A percentile compares a stretch with the other conserved stretches of the same genome.
Conservation (phyloP, 2,888 invertebrate species). For the Mythimna pallens region DNA sequence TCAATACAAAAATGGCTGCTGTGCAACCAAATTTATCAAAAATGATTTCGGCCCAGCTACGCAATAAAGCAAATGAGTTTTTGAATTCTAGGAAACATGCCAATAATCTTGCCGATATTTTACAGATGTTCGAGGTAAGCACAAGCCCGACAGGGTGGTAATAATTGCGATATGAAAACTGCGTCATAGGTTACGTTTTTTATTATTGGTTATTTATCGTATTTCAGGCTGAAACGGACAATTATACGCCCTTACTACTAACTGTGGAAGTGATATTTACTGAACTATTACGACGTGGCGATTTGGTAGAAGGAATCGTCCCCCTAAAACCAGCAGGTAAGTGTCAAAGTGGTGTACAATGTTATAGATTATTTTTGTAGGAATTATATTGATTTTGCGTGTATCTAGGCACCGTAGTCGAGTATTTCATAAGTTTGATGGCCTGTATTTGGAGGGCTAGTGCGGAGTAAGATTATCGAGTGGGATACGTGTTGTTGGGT, state of each 20-base stretch:
- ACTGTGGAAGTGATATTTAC: constrained; percentile 94
- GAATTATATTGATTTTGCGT: constrained; percentile 77
- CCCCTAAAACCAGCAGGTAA: constrained; percentile 91
- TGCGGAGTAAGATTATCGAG: constrained; percentile 29
- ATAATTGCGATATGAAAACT: constrained; percentile 63
- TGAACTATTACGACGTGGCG: constrained; percentile 92
- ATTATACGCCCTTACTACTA: constrained; percentile 91
- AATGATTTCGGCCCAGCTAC: constrained; percentile 92
- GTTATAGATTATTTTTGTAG: constrained; percentile 61
- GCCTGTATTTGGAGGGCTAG: constrained; percentile 2
- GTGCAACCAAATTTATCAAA: constrained; percentile 86
- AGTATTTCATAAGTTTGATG: constrained; percentile 11
- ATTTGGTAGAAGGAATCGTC: constrained; percentile 91
- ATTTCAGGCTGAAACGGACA: constrained; percentile 86
- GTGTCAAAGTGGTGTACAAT: constrained; percentile 61
- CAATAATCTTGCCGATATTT: constrained; percentile 92
- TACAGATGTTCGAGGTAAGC: constrained; percentile 92
- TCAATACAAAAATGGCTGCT: constrained; percentile 88
- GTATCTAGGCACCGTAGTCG: constrained; percentile 22
- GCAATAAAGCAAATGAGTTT: constrained; percentile 93
- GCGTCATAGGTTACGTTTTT: constrained; percentile 79
- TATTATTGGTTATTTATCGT: constrained; percentile 67
- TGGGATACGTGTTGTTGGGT: constrained; percentile 43
- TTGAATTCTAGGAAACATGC: constrained; percentile 92
- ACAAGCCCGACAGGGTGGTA: constrained; percentile 26